Base-by-base conservation (phyloP, 2,888 invertebrate genomes). In the Ochropacha duplaris region DNA sequence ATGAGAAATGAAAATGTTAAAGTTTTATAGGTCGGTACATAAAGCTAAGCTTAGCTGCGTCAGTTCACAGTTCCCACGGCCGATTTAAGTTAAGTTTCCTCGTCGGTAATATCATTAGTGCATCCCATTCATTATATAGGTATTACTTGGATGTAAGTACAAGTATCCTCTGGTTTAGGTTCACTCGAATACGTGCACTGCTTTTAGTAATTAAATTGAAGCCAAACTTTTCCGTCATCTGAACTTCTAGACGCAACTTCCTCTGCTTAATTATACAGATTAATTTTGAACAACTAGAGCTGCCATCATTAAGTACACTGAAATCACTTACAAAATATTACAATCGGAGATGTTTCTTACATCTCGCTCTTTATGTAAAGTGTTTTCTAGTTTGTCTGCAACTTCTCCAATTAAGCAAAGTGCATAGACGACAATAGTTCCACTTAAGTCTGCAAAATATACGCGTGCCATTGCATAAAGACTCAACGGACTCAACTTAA, bases 41-140 rank as follows among this genome's bases (percentile, higher is more conserved):
- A 24, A n/a, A n/a, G n/a, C n/a, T 24, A 24, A 28, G 50, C 19
- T 44, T 16, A 22, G 28, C 16, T 28, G 50, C n/a, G 50, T 28
- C 11, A 16, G 26, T 51, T 28, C 50, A 16, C 11, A 16, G 26
- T 51, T 28, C 50, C 44, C 50, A 28, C 50, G 50, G 28, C 22
- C 50, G 50, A 51, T 51, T 51, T 28, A 51, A n/a, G n/a, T n/a
- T n/a, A 51, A 51, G 26, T 51, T 16, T 51, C 50, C 5, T 51
- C 26, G n/a, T n/a, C 50, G 6, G 26, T 28, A 51, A 51, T 51
- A 16, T n/a, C 50, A 51, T 51, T 51, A 51, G 26, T 26, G 50
- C 50, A 50, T 16, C 16, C 16, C 39, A 4, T 16, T 39, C 4
- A 16, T 16, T 5, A 39, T 39, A 4, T 39, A 39, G 16, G 16